Conservation (phyloP, 2,113 vertebrate genomes). For the Etheostoma cragini region DNA sequence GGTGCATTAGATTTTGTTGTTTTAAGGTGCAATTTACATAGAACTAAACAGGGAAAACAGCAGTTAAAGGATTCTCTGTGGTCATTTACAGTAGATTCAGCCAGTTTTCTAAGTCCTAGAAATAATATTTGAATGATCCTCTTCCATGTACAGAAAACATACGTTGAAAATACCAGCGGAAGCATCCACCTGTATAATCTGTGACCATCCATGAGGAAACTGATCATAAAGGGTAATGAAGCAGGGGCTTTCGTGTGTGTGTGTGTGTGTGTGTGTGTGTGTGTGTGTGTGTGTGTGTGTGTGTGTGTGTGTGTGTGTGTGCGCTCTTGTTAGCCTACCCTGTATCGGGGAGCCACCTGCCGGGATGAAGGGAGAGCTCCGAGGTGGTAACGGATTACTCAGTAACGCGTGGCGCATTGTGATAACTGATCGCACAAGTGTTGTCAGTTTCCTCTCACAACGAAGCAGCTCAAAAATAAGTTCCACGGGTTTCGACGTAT, state of each 20-base stretch:
- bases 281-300: not conserved
- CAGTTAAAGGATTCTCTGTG: too few species aligned
- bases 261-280: too few species aligned
- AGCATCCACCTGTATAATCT: not conserved
- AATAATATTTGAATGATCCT: not conserved
- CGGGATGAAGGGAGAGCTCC: conserved; percentile 62
- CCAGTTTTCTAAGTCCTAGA: not conserved
- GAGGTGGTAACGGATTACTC: conserved; percentile 17
- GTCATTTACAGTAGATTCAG: not conserved
- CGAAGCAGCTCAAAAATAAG: not conserved
- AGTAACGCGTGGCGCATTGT: conserved; percentile 30
- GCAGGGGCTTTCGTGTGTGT: not conserved
- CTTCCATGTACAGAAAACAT: not conserved
- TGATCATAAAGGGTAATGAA: conserved; percentile 5
- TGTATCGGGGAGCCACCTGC: conserved; percentile 81
- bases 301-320: not conserved
- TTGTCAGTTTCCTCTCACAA: not conserved
- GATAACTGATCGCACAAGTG: not conserved
- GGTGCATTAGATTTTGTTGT: not conserved
- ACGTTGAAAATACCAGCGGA: conserved; percentile 54
- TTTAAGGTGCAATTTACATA: not conserved
- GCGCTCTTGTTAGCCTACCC: conserved; percentile 54
- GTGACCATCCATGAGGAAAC: conserved; percentile 10
- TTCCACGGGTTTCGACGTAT: too few species aligned
- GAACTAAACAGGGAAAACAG: not conserved